phyloP scores from a whole-genome alignment of 2,797 vertebrate genomes.

The Eutrigla gurnardus region DNA sequence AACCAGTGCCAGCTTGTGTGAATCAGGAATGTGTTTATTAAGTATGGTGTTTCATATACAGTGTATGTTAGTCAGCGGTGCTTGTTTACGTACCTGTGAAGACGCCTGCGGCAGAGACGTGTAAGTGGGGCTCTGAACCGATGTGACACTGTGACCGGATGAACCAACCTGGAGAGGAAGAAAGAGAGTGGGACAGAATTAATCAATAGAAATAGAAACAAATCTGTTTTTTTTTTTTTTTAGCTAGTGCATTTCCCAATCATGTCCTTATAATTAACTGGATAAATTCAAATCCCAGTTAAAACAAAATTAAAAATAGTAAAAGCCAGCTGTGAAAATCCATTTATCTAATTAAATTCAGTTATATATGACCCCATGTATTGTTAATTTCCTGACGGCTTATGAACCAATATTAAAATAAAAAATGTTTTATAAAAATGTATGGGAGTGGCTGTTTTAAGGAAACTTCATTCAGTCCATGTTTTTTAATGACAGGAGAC shows the following conservation, averaged over 20 bases:
- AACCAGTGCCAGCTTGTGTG: neutral
- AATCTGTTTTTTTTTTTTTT: slow-evolving; percentile 17
- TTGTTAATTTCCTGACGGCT: slow-evolving; percentile 12
- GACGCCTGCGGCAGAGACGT: slow-evolving; percentile 79
- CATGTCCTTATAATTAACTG: slow-evolving; percentile 12
- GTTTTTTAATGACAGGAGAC: slow-evolving; percentile 8
- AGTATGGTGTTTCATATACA: neutral
- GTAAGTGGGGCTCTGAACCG: slow-evolving; percentile 79
- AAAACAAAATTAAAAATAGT: neutral
- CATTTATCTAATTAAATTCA: neutral
- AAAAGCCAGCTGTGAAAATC: neutral
- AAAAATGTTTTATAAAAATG: neutral
- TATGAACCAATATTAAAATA: neutral
- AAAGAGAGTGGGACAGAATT: neutral
- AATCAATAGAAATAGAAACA: slow-evolving; percentile 1
- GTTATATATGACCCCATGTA: neutral
- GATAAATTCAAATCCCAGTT: slow-evolving; percentile 8
- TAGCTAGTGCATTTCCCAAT: neutral
- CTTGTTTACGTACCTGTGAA: slow-evolving; percentile 85
- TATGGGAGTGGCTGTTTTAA: neutral
- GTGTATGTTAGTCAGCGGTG: neutral
- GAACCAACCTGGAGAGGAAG: slow-evolving; percentile 51
- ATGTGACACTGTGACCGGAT: slow-evolving; percentile 65
- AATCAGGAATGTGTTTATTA: slow-evolving; percentile 8
- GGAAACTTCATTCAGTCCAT: neutral